These are phyloP conservation scores for Cotesia chilonis DNA, from an alignment of 1,140 invertebrate genomes.

Conservation along the genomic window DNA sequence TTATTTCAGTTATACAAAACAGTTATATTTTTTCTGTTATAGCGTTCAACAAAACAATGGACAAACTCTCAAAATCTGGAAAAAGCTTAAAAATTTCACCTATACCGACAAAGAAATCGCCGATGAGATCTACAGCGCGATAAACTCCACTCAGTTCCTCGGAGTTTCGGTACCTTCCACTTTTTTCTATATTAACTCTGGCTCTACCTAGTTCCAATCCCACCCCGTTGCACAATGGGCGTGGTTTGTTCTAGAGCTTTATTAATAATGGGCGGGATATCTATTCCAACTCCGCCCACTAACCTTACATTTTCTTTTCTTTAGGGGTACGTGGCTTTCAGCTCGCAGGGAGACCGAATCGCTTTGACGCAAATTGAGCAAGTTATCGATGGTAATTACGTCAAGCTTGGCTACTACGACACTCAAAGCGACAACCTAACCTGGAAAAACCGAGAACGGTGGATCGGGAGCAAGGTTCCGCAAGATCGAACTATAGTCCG, in stretches of 20 bases:
- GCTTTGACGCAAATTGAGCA: conserved; percentile 99
- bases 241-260: too few relatives aligned
- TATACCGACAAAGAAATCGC: conserved; percentile 95
- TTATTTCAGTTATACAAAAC: not conserved
- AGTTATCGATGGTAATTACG: conserved; percentile 93
- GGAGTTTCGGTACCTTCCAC: conserved; percentile 85
- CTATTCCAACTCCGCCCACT: not conserved
- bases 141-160: conserved; percentile 96
- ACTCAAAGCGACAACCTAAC: conserved; percentile 93
- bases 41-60: conserved; percentile 97
- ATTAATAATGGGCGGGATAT: too few relatives aligned
- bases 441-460: conserved; percentile 89
- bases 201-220: too few relatives aligned
- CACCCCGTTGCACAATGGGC: not conserved
- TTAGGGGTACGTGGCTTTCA: conserved; percentile 93
- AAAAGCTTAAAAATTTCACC: conserved; percentile 92
- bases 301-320: conserved; percentile 35
- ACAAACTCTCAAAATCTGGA: conserved; percentile 79
- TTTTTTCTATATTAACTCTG: conserved; percentile 73
- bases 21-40: conserved; percentile 35
- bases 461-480: conserved; percentile 88
- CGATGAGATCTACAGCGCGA: conserved; percentile 94
- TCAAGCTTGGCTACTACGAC: conserved; percentile 96
- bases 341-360: conserved; percentile 97
- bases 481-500: conserved; percentile 92